These are phyloP conservation scores for Anguilla pacifica DNA, from an alignment of 2,797 vertebrate genomes.

Conservation along the genomic window DNA sequence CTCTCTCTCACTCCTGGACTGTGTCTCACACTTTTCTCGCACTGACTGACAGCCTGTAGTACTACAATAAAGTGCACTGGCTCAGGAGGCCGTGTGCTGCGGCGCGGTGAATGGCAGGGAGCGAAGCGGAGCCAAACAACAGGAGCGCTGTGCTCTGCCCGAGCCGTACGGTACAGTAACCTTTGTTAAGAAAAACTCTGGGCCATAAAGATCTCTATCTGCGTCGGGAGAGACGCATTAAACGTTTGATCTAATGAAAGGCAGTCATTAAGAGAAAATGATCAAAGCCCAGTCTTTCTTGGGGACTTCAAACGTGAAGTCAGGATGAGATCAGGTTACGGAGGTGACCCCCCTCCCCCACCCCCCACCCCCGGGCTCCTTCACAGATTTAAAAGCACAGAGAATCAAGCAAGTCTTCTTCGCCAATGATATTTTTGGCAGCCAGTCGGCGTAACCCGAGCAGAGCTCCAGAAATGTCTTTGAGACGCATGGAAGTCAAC, in stretches of 20 bases:
- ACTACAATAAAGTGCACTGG: neutral
- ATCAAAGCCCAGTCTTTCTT: constrained; percentile 74
- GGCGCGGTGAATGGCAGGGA: constrained; percentile 35
- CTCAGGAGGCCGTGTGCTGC: neutral
- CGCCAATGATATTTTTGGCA: constrained; percentile 61
- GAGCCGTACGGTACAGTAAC: constrained; percentile 48
- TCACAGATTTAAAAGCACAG: constrained; percentile 54
- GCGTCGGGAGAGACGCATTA: constrained; percentile 57
- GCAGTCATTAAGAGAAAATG: constrained; percentile 72
- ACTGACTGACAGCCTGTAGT: neutral
- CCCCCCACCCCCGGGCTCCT: constrained; percentile 26
- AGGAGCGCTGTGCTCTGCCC: constrained; percentile 16
- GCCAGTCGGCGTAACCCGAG: constrained; percentile 50
- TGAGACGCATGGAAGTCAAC: constrained; percentile 44
- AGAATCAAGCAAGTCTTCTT: constrained; percentile 48
- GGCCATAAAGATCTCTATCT: constrained; percentile 59
- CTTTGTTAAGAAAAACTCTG: constrained; percentile 34
- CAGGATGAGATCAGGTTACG: constrained; percentile 71
- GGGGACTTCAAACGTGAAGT: constrained; percentile 79
- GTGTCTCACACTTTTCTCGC: neutral
- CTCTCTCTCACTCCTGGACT: neutral
- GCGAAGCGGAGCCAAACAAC: constrained; percentile 36
- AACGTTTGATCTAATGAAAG: constrained; percentile 68
- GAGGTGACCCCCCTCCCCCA: constrained; percentile 48
- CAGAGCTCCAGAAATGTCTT: constrained; percentile 47